Evolutionary conservation across 1,140 invertebrate genomes (phyloP), one percentile per base, ranked within the genome.

Genomic region (Adoxophyes honmai): DNA sequence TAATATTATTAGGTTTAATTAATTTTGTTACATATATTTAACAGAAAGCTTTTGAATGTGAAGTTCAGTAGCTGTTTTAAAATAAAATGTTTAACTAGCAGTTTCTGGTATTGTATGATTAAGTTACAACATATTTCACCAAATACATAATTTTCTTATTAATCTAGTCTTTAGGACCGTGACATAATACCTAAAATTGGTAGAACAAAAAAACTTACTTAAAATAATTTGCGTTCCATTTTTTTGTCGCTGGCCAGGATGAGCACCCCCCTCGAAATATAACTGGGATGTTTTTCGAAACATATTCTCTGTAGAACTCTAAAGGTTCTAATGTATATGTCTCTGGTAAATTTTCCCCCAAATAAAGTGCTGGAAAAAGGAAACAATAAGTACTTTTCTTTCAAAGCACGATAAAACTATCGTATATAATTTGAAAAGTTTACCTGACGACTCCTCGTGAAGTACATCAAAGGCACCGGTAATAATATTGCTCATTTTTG

Each of bases 241-340:
- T 93, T 1, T 73, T 59, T 1, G 90, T 68, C 1, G 93, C 93
- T 1, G 90, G 89, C 91, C 93, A 94, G 35, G 90, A 63, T 1
- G 80, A 64, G 33, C 91, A 79, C 1, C 88, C 92, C 37, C 89
- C 89, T 78, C 91, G 91, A 34, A 95, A 91, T 33, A 94, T 62
- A 21, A 94, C 88, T 5, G 94, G 94, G 9, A 92, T 71, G 81
- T 94, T 94, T 75, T 92, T 92, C 0, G 92, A 90, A 8, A 94
- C 93, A 86, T 91, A 94, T 34, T 94, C 90, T 61, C 92, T 89
- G 52, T 92, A 89, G 73, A 95, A 94, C 38, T 89, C 75, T 36
- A 94, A 67, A 0, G 92, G 59, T 13, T 78, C 73, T 33, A 88
- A 48, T 33, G 21, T 52, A 52, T 59, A 53, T 13, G 68, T 63